Percentiles rank a stretch among this genome's conserved stretches.
These are phyloP conservation scores for Drosophila tani DNA, from an alignment of 1,140 invertebrate species.

Conservation along the genomic window DNA sequence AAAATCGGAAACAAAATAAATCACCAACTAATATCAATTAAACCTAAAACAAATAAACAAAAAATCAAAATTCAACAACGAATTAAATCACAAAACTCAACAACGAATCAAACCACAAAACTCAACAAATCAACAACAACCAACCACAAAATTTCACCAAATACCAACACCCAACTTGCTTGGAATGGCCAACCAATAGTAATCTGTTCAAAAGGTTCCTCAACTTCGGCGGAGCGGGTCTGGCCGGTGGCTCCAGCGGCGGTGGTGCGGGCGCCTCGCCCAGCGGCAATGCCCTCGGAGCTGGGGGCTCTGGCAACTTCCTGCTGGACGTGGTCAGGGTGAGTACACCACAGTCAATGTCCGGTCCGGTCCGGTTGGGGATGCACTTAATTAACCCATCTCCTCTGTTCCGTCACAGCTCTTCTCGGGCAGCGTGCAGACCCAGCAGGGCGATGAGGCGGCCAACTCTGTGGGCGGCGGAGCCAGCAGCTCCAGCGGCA, in stretches of 20 bases:
- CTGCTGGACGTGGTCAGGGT: constrained; percentile 94
- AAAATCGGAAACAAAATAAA: constrained; percentile 7
- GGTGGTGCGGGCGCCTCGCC: constrained; percentile 62
- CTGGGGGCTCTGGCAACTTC: constrained; percentile 93
- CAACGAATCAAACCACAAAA: constrained; percentile 25
- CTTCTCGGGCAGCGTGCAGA: constrained; percentile 88
- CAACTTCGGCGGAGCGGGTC: constrained; percentile 88
- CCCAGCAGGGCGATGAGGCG: constrained; percentile 87
- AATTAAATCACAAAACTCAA: constrained; percentile 9
- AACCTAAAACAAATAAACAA: constrained; percentile 12
- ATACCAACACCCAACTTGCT: constrained; percentile 24
- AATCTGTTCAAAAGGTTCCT: constrained; percentile 88
- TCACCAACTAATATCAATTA: constrained; percentile 8
- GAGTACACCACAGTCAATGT: constrained; percentile 80
- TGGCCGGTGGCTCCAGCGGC: constrained; percentile 84
- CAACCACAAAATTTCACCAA: constrained; percentile 20
- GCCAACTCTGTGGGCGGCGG: constrained; percentile 86
- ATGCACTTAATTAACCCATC: neutral
- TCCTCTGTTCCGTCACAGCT: constrained; percentile 85
- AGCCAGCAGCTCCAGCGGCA: constrained; percentile 85
- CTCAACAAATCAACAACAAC: constrained; percentile 15
- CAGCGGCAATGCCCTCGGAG: constrained; percentile 85
- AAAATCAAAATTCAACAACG: constrained; percentile 25
- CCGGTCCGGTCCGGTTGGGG: no score
- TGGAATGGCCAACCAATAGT: constrained; percentile 61